These are phyloP conservation scores for Lophotis ruficrista DNA, from an alignment of 2,113 vertebrate species.

Conservation along the genomic window DNA sequence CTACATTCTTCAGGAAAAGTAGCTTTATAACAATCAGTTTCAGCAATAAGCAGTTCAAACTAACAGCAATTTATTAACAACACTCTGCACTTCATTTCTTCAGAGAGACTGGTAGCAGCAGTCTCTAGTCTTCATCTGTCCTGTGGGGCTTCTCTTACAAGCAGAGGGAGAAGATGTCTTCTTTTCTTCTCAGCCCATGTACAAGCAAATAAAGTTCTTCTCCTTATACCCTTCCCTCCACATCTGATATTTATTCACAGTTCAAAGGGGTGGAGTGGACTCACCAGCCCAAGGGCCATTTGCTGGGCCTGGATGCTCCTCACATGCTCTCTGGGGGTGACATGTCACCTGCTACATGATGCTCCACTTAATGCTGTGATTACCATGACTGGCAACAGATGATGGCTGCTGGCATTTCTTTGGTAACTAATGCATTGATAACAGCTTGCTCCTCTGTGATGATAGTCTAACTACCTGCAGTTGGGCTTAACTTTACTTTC, in stretches of 20 bases:
- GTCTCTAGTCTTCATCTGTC: not conserved
- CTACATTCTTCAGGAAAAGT: not conserved
- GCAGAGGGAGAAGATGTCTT: not conserved
- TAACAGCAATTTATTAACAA: not conserved
- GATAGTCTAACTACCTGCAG: not conserved
- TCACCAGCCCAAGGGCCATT: not conserved
- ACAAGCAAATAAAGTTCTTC: not conserved
- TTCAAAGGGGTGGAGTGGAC: not conserved
- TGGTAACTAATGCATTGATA: not conserved
- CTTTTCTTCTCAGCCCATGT: not conserved
- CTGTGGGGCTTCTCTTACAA: not conserved
- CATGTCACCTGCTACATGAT: not conserved
- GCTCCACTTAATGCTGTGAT: not conserved
- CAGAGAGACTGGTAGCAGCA: not conserved
- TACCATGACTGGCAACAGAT: not conserved
- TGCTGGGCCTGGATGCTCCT: not conserved
- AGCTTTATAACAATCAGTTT: not conserved
- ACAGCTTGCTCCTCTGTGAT: not conserved
- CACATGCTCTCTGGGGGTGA: fast-evolving
- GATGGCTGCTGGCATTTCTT: not conserved
- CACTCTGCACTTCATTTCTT: not conserved
- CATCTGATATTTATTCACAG: not conserved
- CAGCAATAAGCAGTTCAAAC: not conserved
- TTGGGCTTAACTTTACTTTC: not conserved
- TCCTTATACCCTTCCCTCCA: not conserved